These are phyloP conservation scores for Epinephelus coioides DNA, from an alignment of 2,797 vertebrate species.

Conservation along the genomic window DNA sequence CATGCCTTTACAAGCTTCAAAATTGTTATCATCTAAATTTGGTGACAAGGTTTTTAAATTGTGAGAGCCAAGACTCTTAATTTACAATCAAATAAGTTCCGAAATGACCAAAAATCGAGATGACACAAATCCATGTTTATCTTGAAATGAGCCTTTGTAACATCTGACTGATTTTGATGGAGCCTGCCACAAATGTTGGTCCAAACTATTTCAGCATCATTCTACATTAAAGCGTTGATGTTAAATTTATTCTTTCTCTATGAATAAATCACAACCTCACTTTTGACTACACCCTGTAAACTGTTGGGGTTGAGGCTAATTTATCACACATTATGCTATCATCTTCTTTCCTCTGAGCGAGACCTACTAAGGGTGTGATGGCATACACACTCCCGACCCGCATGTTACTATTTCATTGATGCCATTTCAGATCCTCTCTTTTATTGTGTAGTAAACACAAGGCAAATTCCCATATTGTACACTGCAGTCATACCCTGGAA, in stretches of 20 bases:
- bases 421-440: conserved; percentile 18
- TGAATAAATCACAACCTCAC: background rate
- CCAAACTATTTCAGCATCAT: background rate
- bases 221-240: background rate
- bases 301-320: background rate
- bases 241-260: background rate
- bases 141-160: no score
- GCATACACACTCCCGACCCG: background rate
- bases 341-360: conserved; percentile 5
- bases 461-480: background rate
- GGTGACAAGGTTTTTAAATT: no score
- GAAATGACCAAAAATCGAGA: no score
- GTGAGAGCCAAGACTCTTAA: no score
- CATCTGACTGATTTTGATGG: no score
- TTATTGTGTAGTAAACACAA: conserved; percentile 39
- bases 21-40: no score
- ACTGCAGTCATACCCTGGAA: background rate
- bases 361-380: background rate
- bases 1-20: no score
- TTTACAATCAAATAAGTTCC: no score
- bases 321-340: background rate
- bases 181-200: background rate
- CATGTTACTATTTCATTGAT: background rate
- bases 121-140: no score
- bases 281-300: background rate